Evolutionary conservation across 2,797 vertebrate genomes (phyloP), one percentile per base, ranked within the genome.

Genomic region (Leucoraja ocellata): DNA sequence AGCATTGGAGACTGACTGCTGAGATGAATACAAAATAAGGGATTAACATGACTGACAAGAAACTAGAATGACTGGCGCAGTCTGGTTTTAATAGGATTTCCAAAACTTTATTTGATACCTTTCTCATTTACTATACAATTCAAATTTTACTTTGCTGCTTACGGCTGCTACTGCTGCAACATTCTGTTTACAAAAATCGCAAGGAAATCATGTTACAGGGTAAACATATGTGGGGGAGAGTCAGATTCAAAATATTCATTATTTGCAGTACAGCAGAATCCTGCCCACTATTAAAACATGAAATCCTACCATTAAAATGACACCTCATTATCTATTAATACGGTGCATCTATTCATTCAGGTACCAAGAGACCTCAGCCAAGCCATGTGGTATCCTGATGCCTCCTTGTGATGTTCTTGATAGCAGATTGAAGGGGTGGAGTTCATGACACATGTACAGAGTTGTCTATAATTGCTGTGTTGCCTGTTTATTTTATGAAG

Each of bases 11-110:
- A 76, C 65, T 46, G 90, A 58, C 36, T 54, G 4, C 90, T 92
- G 90, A 28, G 68, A 54, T 28, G 90, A 92, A 92, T 92, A 76
- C 90, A 76, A 71, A 92, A 13, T 92, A 92, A 92, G 68, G 84
- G 84, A 88, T 88, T 88, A 88, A 36, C n/a, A 88, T 68, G 84
- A 68, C 84, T 36, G 84, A 63, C 84, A 88, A 88, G 68, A 14
- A 39, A 92, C 39, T 58, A 46, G 28, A 91, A 54, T 92, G 90
- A 92, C 90, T 92, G 4, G 71, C 46, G 39, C 14, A 14, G 73
- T 73, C 0, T 74, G 71, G 14, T 74, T 92, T 74, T 76, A 92
- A 92, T 92, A 58, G 90, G 71, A 92, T 92, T 92, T 92, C 58
- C 46, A 8, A 36, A 88, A 88, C 84, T 76, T 92, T 28, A 92